Evolutionary conservation across 2,888 invertebrate species (phyloP).

Genomic region (Diarsia mendica): DNA sequence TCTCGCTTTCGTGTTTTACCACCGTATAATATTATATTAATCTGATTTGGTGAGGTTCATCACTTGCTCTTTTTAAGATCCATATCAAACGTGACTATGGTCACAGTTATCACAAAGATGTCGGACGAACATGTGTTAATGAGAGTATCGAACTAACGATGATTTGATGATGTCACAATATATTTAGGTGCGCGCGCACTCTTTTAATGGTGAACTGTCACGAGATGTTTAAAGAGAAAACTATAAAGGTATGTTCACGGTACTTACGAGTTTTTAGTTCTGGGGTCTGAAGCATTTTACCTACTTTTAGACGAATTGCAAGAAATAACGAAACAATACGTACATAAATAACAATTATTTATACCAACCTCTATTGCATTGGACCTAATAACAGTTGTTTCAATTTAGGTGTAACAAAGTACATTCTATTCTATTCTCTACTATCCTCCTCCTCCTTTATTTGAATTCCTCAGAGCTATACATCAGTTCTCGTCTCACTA

Average conservation of each 20-base stretch:
- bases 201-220: constrained; percentile 31
- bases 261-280: background rate
- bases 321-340: background rate
- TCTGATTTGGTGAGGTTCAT: constrained; percentile 22
- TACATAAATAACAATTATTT: background rate
- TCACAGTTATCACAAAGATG: constrained; percentile 10
- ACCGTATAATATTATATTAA: constrained; percentile 1
- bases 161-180: constrained; percentile 23
- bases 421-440: background rate
- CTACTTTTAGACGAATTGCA: background rate
- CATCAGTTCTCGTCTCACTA: background rate
- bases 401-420: background rate
- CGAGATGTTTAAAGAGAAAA: constrained; percentile 35
- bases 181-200: constrained; percentile 14
- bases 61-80: too few relatives aligned
- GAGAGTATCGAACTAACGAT: constrained; percentile 17
- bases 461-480: background rate
- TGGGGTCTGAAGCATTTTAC: background rate
- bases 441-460: background rate
- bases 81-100: constrained; percentile 2
- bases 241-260: background rate
- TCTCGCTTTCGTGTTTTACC: constrained; percentile 14
- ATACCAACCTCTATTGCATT: background rate
- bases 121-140: background rate
- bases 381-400: background rate